Evolutionary conservation across 1,140 invertebrate genomes (phyloP).

Genomic region (Hesperophylax magnus): DNA sequence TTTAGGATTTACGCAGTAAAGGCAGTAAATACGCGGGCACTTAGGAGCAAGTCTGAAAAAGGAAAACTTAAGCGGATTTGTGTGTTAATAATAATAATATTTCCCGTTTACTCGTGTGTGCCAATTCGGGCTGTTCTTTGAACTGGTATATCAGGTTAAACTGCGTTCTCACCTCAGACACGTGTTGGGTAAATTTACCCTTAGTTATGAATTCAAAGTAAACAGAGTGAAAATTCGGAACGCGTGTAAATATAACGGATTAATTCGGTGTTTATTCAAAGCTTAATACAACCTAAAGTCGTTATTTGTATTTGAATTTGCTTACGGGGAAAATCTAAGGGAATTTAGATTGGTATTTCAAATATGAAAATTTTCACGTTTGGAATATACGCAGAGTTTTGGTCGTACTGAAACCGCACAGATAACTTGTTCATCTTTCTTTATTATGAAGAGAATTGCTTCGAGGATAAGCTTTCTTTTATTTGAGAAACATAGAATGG

Average conservation of each 20-base stretch:
- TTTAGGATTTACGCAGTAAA: no score
- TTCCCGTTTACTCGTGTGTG: no score
- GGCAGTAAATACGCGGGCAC: no score
- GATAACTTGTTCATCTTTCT: no score
- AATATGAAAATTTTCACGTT: conserved; percentile 10
- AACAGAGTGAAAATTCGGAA: conserved; percentile 16
- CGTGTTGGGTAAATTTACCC: conserved; percentile 16
- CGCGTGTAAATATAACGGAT: conserved; percentile 28
- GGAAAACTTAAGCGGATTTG: background rate
- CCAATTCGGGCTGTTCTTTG: no score
- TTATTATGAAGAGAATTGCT: no score
- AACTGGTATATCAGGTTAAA: background rate
- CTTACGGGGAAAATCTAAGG: conserved; percentile 9
- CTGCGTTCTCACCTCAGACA: conserved; percentile 18
- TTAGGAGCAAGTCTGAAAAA: no score
- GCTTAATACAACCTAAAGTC: conserved; percentile 29
- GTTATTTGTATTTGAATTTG: conserved; percentile 21
- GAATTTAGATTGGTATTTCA: conserved; percentile 28
- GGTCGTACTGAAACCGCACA: no score
- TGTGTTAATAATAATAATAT: background rate
- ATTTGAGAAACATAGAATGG: no score
- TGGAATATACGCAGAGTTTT: background rate
- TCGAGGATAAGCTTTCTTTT: no score
- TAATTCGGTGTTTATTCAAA: conserved; percentile 23
- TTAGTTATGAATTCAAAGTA: conserved; percentile 30